Conservation (phyloP, 2,888 invertebrate species). For the Pollenia angustigena region DNA sequence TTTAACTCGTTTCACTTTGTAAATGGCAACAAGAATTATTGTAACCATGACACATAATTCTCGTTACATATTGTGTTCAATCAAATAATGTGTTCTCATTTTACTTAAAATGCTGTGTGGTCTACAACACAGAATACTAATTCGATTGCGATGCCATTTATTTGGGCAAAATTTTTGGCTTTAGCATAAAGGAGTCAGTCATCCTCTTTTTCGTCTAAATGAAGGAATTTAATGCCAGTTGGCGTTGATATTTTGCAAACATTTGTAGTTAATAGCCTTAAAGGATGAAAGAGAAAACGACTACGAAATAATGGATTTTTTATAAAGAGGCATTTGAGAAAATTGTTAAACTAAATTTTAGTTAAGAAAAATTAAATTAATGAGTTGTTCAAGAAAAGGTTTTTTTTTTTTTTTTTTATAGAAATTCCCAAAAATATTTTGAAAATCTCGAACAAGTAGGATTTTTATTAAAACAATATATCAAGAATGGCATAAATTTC, state of each 20-base stretch:
- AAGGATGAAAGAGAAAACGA: no score
- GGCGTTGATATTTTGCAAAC: not conserved
- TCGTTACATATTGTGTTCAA: constrained; percentile 1
- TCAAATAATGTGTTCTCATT: constrained; percentile 11
- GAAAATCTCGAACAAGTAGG: no score
- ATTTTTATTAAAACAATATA: no score
- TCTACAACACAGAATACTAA: constrained; percentile 40
- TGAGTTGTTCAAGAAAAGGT: no score
- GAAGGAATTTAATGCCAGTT: constrained; percentile 10
- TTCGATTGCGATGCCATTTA: constrained; percentile 23
- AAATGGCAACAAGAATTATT: constrained; percentile 3
- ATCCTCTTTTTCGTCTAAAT: not conserved
- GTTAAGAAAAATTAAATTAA: no score
- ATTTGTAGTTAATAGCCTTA: not conserved
- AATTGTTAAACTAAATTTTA: no score
- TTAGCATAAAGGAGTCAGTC: not conserved
- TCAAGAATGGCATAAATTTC: no score
- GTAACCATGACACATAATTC: constrained; percentile 12
- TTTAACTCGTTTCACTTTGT: not conserved
- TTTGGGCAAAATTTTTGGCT: constrained; percentile 19
- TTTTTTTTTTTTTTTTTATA: no score
- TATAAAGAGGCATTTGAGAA: no score
- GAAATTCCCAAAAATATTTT: no score
- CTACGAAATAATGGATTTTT: no score
- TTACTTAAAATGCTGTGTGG: not conserved